Conservation (phyloP, 2,888 invertebrate species). For the Morpho deidamia region DNA sequence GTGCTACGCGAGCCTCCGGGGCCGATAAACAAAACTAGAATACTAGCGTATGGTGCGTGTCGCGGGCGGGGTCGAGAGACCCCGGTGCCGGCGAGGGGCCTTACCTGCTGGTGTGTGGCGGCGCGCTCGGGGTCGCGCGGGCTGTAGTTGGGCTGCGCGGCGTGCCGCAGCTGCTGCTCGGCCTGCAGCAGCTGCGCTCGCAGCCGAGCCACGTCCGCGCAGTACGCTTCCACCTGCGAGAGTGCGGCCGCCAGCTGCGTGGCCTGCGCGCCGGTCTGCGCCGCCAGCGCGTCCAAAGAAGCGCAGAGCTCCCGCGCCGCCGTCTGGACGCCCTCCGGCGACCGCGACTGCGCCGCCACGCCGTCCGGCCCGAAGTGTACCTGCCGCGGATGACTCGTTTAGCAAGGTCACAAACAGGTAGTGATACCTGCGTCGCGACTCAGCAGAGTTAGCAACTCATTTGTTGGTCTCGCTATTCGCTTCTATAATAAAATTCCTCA, state of each 20-base stretch:
- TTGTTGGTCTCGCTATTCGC: no score
- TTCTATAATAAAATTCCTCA: no score
- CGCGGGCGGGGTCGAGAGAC: slow-evolving; percentile 27
- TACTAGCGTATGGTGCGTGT: slow-evolving; percentile 41
- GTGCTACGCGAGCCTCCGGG: slow-evolving; percentile 39
- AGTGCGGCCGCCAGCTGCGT: slow-evolving; percentile 85
- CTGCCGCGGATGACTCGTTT: slow-evolving; percentile 50
- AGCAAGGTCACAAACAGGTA: no score
- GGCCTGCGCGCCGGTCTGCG: slow-evolving; percentile 81
- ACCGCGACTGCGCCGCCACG: slow-evolving; percentile 87
- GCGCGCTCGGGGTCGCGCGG: slow-evolving; percentile 91
- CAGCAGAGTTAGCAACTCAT: no score
- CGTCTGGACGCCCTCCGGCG: slow-evolving; percentile 83
- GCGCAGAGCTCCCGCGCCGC: slow-evolving; percentile 83
- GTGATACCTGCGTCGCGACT: no score
- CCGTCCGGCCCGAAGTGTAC: slow-evolving; percentile 93
- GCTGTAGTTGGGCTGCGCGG: slow-evolving; percentile 89
- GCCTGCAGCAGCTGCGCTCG: slow-evolving; percentile 91
- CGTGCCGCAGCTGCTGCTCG: slow-evolving; percentile 91
- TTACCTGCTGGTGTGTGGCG: slow-evolving; percentile 92
- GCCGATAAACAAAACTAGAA: slow-evolving; percentile 64
- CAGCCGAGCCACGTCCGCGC: slow-evolving; percentile 90
- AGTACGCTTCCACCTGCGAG: slow-evolving; percentile 91
- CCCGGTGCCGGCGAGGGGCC: slow-evolving; percentile 33
- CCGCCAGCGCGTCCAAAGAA: slow-evolving; percentile 83